Base-by-base conservation (phyloP, 2,888 invertebrate species). In the Leucophenga montana region DNA sequence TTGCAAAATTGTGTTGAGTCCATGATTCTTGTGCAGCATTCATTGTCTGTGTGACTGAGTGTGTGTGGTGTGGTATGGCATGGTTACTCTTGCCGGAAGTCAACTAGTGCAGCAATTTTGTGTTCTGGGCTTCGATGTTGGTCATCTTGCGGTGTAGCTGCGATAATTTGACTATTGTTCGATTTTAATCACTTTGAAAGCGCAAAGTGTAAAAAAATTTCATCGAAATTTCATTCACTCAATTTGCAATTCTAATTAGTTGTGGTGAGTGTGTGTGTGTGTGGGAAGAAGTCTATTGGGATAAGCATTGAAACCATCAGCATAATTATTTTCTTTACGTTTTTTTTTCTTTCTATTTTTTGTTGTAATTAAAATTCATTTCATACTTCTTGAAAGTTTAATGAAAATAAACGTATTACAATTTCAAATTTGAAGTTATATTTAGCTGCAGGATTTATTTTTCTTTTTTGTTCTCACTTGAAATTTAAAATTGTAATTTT, bases 1-100 rank as follows among this genome's bases (percentile, higher is more conserved):
- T 84, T 73, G 84, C 76, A 84, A 82, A 82, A 82, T 84, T 82
- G 83, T 82, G 84, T 82, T 83, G 81, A 82, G 81, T 83, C 18
- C 33, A 48, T 68, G 68, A 70, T 71, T 20, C 39, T 33, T 54
- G 56, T 27, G 11, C 33, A 39, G 46, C 71, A 13, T 16, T 62
- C 71, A 13, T 16, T 62, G 11, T 59, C 14, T 59, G 54, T 31
- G n/a, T 56, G 16, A 54, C 18, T 22, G 33, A 27, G n/a, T 61
- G 8, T 61, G 61, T 61, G 33, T 57, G 57, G 16, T 61, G 61
- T 61, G 33, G 57, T 48, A 16, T 31, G 59, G 64, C 13, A 4
- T 62, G 44, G 62, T 22, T 33, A 22, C 16, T 64, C 16, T 20
- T n/a, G 57, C 50, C 39, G 67, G 72, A 70, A 70, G 62, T 39